Percentiles rank a stretch among this genome's conserved stretches.
These are phyloP conservation scores for Neodontobutis hainanensis DNA, from an alignment of 2,113 vertebrate genomes.

Conservation along the genomic window DNA sequence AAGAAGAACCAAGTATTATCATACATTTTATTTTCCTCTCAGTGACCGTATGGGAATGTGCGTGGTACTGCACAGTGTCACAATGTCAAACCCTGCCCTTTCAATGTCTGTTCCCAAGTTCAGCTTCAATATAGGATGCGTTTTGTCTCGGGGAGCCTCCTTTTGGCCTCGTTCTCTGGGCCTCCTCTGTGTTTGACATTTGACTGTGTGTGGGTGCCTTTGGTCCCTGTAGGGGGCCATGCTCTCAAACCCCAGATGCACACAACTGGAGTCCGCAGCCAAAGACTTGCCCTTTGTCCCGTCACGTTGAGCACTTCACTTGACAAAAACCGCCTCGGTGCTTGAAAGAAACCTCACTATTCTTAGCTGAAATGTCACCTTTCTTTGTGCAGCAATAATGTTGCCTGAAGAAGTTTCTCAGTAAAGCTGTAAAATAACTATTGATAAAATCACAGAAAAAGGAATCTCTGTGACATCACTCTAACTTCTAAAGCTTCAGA, in stretches of 20 bases:
- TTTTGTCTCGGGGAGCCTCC: slow-evolving; percentile 50
- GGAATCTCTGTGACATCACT: no score
- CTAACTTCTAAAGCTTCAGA: no score
- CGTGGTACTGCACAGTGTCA: slow-evolving; percentile 41
- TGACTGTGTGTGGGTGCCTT: slow-evolving; percentile 54
- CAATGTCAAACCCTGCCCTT: slow-evolving; percentile 37
- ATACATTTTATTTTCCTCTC: not conserved
- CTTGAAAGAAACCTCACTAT: slow-evolving; percentile 37
- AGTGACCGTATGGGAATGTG: slow-evolving; percentile 52
- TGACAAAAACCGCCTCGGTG: not conserved
- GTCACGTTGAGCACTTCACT: slow-evolving; percentile 16
- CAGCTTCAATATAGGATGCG: slow-evolving; percentile 32
- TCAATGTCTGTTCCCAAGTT: slow-evolving; percentile 38
- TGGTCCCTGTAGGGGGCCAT: slow-evolving; percentile 43
- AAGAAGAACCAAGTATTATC: slow-evolving; percentile 16
- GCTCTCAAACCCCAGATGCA: slow-evolving; percentile 51
- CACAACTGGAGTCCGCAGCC: slow-evolving; percentile 54
- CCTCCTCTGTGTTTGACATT: slow-evolving; percentile 63
- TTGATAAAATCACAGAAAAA: no score
- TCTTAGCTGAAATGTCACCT: slow-evolving; percentile 33
- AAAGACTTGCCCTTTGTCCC: slow-evolving; percentile 56
- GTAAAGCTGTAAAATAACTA: no score
- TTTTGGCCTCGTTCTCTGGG: slow-evolving; percentile 17
- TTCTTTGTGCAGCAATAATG: not conserved
- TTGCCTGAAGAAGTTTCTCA: no score